phyloP scores from a whole-genome alignment of 2,797 vertebrate genomes.

The Peromyscus nudipes region DNA sequence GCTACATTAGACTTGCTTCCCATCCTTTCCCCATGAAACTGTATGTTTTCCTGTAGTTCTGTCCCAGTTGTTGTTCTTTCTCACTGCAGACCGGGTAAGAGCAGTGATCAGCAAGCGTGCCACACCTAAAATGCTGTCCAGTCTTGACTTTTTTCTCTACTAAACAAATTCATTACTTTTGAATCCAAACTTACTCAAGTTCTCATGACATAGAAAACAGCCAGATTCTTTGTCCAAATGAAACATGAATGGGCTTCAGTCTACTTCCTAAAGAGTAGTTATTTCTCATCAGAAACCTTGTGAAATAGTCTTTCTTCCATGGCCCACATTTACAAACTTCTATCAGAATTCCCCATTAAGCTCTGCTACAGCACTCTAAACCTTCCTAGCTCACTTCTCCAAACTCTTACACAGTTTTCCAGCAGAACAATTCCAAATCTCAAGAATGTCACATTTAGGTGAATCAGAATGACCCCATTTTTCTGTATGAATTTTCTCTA shows the following conservation, averaged over 20 bases:
- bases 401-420: no score
- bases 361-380: no score
- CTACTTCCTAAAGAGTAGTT: background rate
- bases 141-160: background rate
- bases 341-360: no score
- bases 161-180: background rate
- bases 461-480: background rate
- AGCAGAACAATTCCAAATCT: no score
- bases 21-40: background rate
- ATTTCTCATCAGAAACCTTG: background rate
- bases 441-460: background rate
- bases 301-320: background rate
- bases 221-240: background rate
- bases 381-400: no score
- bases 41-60: background rate
- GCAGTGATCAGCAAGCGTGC: background rate
- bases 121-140: background rate
- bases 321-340: no score
- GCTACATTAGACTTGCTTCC: background rate
- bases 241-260: background rate
- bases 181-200: background rate
- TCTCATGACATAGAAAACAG: background rate
- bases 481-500: background rate
- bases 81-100: background rate
- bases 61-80: background rate